These are phyloP conservation scores for Eciton burchellii DNA, from an alignment of 1,140 invertebrate genomes.

Conservation along the genomic window DNA sequence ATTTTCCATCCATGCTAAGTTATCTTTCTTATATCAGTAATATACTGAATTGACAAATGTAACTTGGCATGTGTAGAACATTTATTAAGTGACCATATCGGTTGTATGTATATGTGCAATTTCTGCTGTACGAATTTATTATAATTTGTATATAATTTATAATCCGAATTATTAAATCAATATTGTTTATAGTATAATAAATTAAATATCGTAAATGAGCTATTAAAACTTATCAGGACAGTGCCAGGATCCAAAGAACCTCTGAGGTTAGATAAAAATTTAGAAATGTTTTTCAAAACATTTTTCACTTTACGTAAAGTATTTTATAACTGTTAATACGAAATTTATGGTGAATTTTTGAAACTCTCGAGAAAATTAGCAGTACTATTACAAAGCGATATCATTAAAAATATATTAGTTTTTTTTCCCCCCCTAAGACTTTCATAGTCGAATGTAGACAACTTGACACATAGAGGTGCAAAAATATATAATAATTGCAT, in stretches of 20 bases:
- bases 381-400: neutral
- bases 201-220: constrained; percentile 18
- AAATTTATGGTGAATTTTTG: neutral
- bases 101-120: constrained; percentile 25
- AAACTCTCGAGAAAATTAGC: neutral
- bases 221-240: neutral
- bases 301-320: neutral
- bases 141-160: constrained; percentile 59
- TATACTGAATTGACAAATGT: neutral
- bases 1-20: constrained; percentile 31
- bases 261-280: neutral
- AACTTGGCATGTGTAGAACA: constrained; percentile 23
- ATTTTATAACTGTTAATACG: neutral
- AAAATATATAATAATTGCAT: constrained; percentile 22
- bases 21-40: constrained; percentile 7
- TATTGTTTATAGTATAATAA: constrained; percentile 25
- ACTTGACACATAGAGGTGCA: neutral
- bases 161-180: constrained; percentile 7
- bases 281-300: neutral
- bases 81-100: constrained; percentile 16
- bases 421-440: neutral
- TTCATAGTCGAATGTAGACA: neutral
- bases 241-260: neutral
- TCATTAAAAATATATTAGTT: neutral
- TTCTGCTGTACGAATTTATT: constrained; percentile 33